A percentile compares a stretch with the other conserved stretches of the same genome.
These are phyloP conservation scores for Aromia moschata DNA, from an alignment of 2,888 invertebrate species.

Conservation along the genomic window DNA sequence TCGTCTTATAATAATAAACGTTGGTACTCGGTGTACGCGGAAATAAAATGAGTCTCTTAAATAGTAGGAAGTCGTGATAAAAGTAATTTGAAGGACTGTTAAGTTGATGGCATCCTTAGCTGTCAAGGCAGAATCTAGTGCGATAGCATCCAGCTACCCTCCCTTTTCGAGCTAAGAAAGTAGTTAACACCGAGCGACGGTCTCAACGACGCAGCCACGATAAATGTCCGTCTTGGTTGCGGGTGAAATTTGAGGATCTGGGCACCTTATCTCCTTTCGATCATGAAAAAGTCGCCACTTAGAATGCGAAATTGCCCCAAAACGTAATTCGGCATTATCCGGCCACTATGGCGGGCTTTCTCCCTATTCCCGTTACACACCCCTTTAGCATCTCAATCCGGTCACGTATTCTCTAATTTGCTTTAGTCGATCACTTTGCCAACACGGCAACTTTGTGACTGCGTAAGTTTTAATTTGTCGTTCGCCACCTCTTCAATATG, in stretches of 20 bases:
- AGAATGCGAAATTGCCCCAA: constrained; percentile 40
- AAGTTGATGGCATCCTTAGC: background rate
- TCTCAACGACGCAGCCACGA: constrained; percentile 28
- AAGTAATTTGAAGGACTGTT: constrained; percentile 3
- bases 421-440: constrained; percentile 41
- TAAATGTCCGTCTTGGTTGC: constrained; percentile 24
- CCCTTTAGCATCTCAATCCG: constrained; percentile 30
- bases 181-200: constrained; percentile 23
- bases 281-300: constrained; percentile 39
- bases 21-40: background rate
- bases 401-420: constrained; percentile 44
- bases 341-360: constrained; percentile 18
- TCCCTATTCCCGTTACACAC: constrained; percentile 7
- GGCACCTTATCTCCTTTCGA: constrained; percentile 41
- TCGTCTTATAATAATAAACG: too few species aligned
- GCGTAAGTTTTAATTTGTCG: constrained; percentile 43
- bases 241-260: constrained; percentile 38
- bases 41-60: background rate
- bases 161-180: constrained; percentile 13
- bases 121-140: background rate
- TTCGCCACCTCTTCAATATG: constrained; percentile 7
- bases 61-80: background rate
- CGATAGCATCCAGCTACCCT: background rate
- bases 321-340: constrained; percentile 43
- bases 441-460: constrained; percentile 38